A percentile compares a stretch with the other conserved stretches of the same genome.
Evolutionary conservation across 2,888 invertebrate species (phyloP).

Genomic region (Drosophila anomelani): DNA sequence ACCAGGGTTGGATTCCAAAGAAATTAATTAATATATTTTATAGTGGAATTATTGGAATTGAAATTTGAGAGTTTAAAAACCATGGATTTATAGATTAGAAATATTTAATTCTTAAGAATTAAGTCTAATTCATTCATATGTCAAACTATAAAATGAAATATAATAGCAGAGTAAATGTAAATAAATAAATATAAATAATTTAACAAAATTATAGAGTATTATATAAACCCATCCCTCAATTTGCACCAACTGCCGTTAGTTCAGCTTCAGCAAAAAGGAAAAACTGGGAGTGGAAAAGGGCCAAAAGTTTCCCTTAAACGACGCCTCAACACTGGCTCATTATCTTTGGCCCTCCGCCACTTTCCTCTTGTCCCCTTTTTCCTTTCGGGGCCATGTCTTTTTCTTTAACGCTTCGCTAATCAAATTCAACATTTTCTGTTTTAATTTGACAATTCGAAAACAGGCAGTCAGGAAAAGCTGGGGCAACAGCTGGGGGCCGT

Average conservation of each 20-base stretch:
- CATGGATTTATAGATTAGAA: too few species aligned
- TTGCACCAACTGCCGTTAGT: slow-evolving; percentile 47
- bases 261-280: slow-evolving; percentile 22
- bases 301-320: slow-evolving; percentile 70
- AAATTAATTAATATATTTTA: not conserved
- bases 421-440: slow-evolving; percentile 80
- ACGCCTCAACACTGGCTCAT: slow-evolving; percentile 66
- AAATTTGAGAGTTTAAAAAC: not conserved
- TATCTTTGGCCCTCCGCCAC: slow-evolving; percentile 57
- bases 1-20: slow-evolving; percentile 53
- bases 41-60: not conserved
- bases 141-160: not conserved
- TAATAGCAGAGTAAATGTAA: not conserved
- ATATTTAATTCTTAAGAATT: not conserved
- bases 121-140: not conserved
- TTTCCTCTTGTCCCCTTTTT: slow-evolving; percentile 40
- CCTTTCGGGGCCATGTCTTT: slow-evolving; percentile 51
- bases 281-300: slow-evolving; percentile 12
- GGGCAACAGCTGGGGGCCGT: slow-evolving; percentile 73
- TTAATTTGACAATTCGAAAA: slow-evolving; percentile 77
- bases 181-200: not conserved
- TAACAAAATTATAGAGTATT: too few species aligned
- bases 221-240: slow-evolving; percentile 40
- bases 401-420: slow-evolving; percentile 79
- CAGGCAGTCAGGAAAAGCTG: slow-evolving; percentile 43